phyloP scores from a whole-genome alignment of 1,140 invertebrate species.

The Rhyacophila brunnea region DNA sequence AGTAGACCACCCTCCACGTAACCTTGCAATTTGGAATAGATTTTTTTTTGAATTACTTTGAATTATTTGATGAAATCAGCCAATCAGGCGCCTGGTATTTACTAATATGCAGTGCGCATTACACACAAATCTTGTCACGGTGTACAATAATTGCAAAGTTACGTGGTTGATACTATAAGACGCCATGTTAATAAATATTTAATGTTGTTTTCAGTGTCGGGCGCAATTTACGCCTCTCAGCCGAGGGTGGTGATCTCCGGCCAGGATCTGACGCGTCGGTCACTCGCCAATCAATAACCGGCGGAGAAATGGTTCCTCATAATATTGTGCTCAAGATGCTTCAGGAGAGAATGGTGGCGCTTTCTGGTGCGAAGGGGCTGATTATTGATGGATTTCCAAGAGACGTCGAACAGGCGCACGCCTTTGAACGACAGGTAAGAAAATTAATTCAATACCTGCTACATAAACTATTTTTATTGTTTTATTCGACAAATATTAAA shows the following conservation, averaged over 20 bases:
- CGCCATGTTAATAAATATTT: not conserved
- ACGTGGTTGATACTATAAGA: too few relatives aligned
- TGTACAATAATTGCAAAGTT: too few relatives aligned
- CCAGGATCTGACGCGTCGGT: conserved; percentile 56
- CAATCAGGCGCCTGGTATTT: too few relatives aligned
- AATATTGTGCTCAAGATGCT: conserved; percentile 66
- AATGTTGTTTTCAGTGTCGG: conserved; percentile 58
- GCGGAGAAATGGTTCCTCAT: conserved; percentile 79
- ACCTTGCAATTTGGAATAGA: too few relatives aligned
- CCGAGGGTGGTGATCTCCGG: conserved; percentile 56
- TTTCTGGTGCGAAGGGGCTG: conserved; percentile 59
- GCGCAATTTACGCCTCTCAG: conserved; percentile 64
- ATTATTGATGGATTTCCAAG: conserved; percentile 89
- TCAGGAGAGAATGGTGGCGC: conserved; percentile 57
- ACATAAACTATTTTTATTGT: too few relatives aligned
- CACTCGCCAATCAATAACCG: conserved; percentile 64
- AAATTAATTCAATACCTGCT: too few relatives aligned
- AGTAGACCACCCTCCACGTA: too few relatives aligned
- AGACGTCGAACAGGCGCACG: conserved; percentile 78
- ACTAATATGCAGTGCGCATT: too few relatives aligned
- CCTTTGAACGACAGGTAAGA: conserved; percentile 80
- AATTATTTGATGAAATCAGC: too few relatives aligned
- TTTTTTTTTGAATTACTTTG: too few relatives aligned
- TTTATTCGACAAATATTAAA: too few relatives aligned
- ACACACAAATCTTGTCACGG: too few relatives aligned